A percentile compares a stretch with the other conserved stretches of the same genome.
These are phyloP conservation scores for Ophthalmolycus amberensis DNA, from an alignment of 2,113 vertebrate species.

Conservation along the genomic window DNA sequence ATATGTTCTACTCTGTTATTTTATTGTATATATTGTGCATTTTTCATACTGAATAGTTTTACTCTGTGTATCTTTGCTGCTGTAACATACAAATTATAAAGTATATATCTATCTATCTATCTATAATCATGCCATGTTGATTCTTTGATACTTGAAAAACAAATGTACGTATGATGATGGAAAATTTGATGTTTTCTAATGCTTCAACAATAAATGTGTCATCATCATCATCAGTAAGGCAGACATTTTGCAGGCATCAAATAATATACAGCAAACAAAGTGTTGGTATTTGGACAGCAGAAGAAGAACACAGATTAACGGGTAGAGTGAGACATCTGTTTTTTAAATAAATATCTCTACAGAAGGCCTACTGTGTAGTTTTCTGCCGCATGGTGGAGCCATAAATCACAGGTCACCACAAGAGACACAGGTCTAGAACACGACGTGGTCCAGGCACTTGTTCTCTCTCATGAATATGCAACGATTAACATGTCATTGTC, in stretches of 20 bases:
- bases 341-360: not conserved
- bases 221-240: not conserved
- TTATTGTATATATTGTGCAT: too few relatives aligned
- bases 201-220: not conserved
- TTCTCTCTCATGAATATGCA: not conserved
- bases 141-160: not conserved
- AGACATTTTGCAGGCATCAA: not conserved
- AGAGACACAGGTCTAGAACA: not conserved
- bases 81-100: too few relatives aligned
- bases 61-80: too few relatives aligned
- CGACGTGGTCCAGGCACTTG: not conserved
- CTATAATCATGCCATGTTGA: not conserved
- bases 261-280: not conserved
- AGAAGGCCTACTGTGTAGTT: not conserved
- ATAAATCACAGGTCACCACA: conserved; percentile 39
- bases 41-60: too few relatives aligned
- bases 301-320: not conserved
- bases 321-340: conserved; percentile 47
- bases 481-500: not conserved
- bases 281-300: not conserved
- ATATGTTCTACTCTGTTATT: too few relatives aligned
- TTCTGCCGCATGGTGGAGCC: conserved; percentile 68
- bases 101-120: not conserved
- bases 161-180: not conserved
- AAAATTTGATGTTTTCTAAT: not conserved